phyloP scores from a whole-genome alignment of 1,140 invertebrate genomes.

The Brachionus plicatilis region DNA sequence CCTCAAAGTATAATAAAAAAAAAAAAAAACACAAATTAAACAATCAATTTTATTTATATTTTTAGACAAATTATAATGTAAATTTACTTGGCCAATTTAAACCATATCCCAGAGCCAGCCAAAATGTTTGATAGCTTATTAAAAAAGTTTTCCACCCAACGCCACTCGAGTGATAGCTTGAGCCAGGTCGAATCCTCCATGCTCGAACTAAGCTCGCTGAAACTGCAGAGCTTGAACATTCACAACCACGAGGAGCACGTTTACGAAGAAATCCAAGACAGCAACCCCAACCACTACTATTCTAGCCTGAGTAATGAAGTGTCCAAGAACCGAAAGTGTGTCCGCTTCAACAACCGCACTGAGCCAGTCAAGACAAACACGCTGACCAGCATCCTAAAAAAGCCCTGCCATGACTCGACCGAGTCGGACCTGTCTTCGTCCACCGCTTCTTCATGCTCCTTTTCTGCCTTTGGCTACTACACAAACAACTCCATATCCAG shows the following conservation, averaged over 20 bases:
- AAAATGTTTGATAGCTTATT: slow-evolving; percentile 3
- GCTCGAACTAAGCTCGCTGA: neutral
- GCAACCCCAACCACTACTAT: neutral
- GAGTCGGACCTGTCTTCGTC: neutral
- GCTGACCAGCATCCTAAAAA: neutral
- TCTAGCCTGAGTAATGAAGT: neutral
- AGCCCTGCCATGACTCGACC: neutral
- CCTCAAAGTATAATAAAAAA: neutral
- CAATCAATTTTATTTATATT: neutral
- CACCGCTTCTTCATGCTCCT: neutral
- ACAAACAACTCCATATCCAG: slow-evolving; percentile 18
- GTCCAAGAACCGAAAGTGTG: neutral
- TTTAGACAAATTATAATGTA: slow-evolving; percentile 12
- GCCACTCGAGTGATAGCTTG: neutral
- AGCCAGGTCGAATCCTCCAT: neutral
- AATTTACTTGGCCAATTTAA: neutral
- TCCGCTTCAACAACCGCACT: neutral
- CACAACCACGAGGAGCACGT: neutral
- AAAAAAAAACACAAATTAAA: neutral
- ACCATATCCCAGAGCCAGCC: neutral
- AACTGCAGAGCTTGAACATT: neutral
- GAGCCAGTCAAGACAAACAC: neutral
- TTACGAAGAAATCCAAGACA: slow-evolving; percentile 15
- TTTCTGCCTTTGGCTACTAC: neutral
- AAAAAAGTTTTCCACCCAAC: slow-evolving; percentile 12